phyloP scores from a whole-genome alignment of 2,113 vertebrate species.

The Panurus biarmicus region DNA sequence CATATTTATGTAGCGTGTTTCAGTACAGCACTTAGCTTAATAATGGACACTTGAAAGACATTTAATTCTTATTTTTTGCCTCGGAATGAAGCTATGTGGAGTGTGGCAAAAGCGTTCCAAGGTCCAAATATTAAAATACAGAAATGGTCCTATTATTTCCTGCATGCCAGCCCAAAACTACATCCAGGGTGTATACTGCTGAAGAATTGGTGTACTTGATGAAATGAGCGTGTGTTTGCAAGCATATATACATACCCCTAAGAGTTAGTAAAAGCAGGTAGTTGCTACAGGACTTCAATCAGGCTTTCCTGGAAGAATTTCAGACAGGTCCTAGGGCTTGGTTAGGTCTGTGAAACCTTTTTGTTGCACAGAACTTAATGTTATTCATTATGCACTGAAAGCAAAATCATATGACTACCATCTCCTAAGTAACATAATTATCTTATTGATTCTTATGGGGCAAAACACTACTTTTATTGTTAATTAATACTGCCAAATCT shows the following conservation, averaged over 20 bases:
- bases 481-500: conserved; percentile 70
- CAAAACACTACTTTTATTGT: conserved; percentile 70
- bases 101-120: conserved; percentile 55
- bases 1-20: conserved; percentile 74
- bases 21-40: conserved; percentile 54
- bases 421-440: conserved; percentile 64
- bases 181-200: not conserved
- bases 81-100: conserved; percentile 45
- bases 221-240: not conserved
- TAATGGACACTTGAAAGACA: conserved; percentile 62
- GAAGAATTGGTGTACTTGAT: not conserved
- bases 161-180: not conserved
- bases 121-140: conserved; percentile 35
- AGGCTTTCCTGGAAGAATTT: conserved; percentile 7
- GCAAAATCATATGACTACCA: conserved; percentile 65
- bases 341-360: conserved; percentile 29
- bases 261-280: not conserved
- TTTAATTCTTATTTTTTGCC: not conserved
- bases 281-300: not conserved
- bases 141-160: conserved; percentile 3
- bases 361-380: conserved; percentile 13
- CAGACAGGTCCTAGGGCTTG: not conserved
- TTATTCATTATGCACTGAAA: conserved; percentile 57
- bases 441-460: conserved; percentile 59
- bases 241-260: not conserved